Base-by-base conservation (phyloP, 2,113 vertebrate species). In the Amia ocellicauda region DNA sequence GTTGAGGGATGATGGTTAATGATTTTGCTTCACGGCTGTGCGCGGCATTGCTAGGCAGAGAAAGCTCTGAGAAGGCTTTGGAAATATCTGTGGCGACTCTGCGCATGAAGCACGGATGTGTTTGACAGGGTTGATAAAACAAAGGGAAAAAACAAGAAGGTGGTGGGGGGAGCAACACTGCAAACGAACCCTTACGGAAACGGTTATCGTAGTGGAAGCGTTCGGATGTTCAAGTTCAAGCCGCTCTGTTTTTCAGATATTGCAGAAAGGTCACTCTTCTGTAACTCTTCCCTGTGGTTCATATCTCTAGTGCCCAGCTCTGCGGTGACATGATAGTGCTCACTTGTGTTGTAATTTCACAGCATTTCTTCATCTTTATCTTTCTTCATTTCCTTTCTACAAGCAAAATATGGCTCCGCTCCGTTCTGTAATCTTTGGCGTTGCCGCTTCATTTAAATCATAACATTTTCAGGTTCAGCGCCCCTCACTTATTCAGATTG, bases 221-320 rank as follows among this genome's bases (percentile, higher is more conserved):
- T n/a, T n/a, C n/a, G n/a, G n/a, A n/a, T n/a, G n/a, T n/a, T n/a
- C n/a, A n/a, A n/a, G n/a, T n/a, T n/a, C n/a, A n/a, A 19, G 31
- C 19, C 56, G 10, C 56, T 20, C 41, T 10, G 26, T 28, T 56
- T 56, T 11, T 28, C n/a, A 23, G 9, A 27, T 29, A 24, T 16
- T 26, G 26, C 8, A 26, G 75, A 74, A 51, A 75, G 74, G 75
- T 75, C 71, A 47, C 75, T 75, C 70, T 62, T 81, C 70, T 75
- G 58, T 58, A 47, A 70, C 72, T 62, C 3, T 50, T 47, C 2
- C 72, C 69, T 77, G 67, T 66, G 64, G 24, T 67, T 70, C 79
- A 68, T 83, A 78, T 80, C 80, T 78, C 73, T 73, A 73, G 70
- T 75, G 71, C 70, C 52, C 72, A 81, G 74, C 77, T 68, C 65